A percentile compares a stretch with the other conserved stretches of the same genome.
phyloP scores from a whole-genome alignment of 92 coral and sea anemone genomes.

The Umimayanthus chanpuru region DNA sequence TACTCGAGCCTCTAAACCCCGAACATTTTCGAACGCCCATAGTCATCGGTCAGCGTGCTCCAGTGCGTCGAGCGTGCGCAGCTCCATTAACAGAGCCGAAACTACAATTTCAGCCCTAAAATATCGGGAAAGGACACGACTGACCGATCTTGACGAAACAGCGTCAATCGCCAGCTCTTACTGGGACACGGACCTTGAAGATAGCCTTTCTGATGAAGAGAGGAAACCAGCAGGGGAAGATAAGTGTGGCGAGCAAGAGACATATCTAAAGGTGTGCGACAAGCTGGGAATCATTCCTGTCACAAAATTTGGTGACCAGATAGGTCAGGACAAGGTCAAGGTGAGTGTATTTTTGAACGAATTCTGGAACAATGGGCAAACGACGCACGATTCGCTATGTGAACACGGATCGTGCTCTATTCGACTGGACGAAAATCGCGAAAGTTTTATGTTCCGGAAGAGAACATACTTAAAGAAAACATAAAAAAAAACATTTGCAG shows the following conservation, averaged over 20 bases:
- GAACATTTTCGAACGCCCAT: not conserved
- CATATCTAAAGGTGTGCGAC: slow-evolving; percentile 69
- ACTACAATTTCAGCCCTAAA: slow-evolving; percentile 56
- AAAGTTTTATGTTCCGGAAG: no score
- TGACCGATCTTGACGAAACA: slow-evolving; percentile 71
- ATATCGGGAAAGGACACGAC: slow-evolving; percentile 8
- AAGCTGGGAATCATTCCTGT: slow-evolving; percentile 79
- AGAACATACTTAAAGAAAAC: no score
- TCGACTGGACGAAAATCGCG: no score
- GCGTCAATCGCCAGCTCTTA: slow-evolving; percentile 75
- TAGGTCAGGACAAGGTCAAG: slow-evolving; percentile 80
- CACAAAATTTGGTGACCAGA: slow-evolving; percentile 74
- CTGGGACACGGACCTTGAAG: slow-evolving; percentile 89
- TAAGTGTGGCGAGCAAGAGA: slow-evolving; percentile 38
- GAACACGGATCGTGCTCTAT: no score
- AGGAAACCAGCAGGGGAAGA: slow-evolving; percentile 7
- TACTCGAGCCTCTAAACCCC: slow-evolving; percentile 14
- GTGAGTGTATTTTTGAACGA: not conserved
- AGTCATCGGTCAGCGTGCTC: slow-evolving; percentile 69
- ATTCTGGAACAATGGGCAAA: not conserved
- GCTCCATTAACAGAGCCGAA: slow-evolving; percentile 63
- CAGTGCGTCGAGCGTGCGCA: slow-evolving; percentile 68
- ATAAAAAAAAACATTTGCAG: no score
- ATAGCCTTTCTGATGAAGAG: slow-evolving; percentile 44
- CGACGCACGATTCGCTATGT: no score